A percentile compares a stretch with the other conserved stretches of the same genome.
These are phyloP conservation scores for Eumeta japonica DNA, from an alignment of 1,140 invertebrate genomes.

Conservation along the genomic window DNA sequence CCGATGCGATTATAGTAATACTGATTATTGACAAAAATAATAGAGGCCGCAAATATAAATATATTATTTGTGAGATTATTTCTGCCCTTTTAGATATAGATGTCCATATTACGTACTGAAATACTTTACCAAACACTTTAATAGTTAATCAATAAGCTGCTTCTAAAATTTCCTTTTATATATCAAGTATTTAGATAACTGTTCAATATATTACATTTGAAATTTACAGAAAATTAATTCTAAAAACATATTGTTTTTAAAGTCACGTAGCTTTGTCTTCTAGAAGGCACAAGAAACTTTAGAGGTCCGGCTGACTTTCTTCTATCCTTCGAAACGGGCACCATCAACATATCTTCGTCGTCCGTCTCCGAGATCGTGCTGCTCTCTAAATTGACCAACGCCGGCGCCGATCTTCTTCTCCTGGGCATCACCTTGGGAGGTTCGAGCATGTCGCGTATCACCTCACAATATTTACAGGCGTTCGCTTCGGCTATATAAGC, in stretches of 20 bases:
- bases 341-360: conserved; percentile 31
- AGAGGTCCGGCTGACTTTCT: conserved; percentile 49
- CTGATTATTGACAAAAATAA: too few species aligned
- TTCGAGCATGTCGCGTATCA: conserved; percentile 49
- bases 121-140: too few species aligned
- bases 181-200: too few species aligned
- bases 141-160: too few species aligned
- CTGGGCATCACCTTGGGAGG: conserved; percentile 30
- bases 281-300: conserved; percentile 38
- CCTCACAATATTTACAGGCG: conserved; percentile 52
- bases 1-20: too few species aligned
- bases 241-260: neutral
- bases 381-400: conserved; percentile 36
- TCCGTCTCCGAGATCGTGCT: conserved; percentile 27
- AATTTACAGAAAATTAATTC: too few species aligned
- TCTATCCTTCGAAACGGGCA: conserved; percentile 34
- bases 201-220: too few species aligned
- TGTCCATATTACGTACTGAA: too few species aligned
- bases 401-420: conserved; percentile 44
- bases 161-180: too few species aligned
- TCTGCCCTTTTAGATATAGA: too few species aligned
- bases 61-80: too few species aligned
- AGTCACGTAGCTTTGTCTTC: conserved; percentile 38
- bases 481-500: conserved; percentile 47
- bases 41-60: too few species aligned